Percentiles rank a stretch among this genome's conserved stretches.
These are phyloP conservation scores for Neoniphon sammara DNA, from an alignment of 2,797 vertebrate species.

Conservation along the genomic window DNA sequence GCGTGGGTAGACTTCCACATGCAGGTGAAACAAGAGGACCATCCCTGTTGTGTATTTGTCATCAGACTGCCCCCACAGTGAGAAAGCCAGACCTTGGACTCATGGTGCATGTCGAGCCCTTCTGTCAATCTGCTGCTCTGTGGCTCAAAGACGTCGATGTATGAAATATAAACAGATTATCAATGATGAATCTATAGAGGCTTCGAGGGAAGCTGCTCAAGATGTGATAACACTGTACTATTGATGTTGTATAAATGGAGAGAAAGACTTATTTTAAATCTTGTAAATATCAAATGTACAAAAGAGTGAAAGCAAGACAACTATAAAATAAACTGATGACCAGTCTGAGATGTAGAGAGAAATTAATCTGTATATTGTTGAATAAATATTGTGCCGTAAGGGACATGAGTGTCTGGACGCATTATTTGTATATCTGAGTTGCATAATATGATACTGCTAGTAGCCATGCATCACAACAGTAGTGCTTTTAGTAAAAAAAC, in stretches of 20 bases:
- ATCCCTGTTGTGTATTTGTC: slow-evolving; percentile 41
- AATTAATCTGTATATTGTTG: slow-evolving; percentile 91
- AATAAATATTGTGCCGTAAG: slow-evolving; percentile 94
- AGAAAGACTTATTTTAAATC: slow-evolving; percentile 95
- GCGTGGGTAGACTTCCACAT: not conserved
- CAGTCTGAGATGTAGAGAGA: slow-evolving; percentile 87
- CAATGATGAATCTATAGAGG: slow-evolving; percentile 63
- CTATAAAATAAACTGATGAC: slow-evolving; percentile 75
- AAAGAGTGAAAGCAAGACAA: slow-evolving; percentile 81
- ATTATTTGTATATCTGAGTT: slow-evolving; percentile 20
- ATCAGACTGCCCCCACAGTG: slow-evolving; percentile 43
- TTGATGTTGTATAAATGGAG: slow-evolving; percentile 94
- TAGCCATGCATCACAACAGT: too few species aligned
- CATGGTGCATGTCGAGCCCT: slow-evolving; percentile 78
- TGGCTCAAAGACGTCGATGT: slow-evolving; percentile 86
- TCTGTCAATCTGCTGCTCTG: slow-evolving; percentile 85
- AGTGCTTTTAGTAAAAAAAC: too few species aligned
- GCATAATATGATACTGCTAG: not conserved
- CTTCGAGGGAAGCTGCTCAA: slow-evolving; percentile 74
- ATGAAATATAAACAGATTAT: slow-evolving; percentile 64
- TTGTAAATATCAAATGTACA: slow-evolving; percentile 97
- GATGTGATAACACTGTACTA: slow-evolving; percentile 92
- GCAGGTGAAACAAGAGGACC: slow-evolving; percentile 44
- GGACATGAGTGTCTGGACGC: slow-evolving; percentile 24
- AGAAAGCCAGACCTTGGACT: slow-evolving; percentile 78